phyloP scores from a whole-genome alignment of 2,113 vertebrate genomes.

The Oryzias javanicus region DNA sequence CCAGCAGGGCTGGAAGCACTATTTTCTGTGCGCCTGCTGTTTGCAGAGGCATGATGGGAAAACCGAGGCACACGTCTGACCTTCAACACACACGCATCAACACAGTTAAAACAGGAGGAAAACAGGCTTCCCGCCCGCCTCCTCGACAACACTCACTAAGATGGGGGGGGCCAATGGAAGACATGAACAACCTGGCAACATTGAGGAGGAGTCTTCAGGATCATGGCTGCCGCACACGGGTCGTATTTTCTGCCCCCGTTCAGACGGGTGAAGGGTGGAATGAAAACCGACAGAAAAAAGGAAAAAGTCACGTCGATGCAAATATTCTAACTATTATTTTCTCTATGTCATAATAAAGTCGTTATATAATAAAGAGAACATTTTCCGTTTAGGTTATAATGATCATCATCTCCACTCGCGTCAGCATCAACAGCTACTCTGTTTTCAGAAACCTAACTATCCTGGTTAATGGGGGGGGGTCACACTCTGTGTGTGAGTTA shows the following conservation, averaged over 20 bases:
- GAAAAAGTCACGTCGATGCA: constrained; percentile 63
- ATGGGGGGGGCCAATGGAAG: constrained; percentile 63
- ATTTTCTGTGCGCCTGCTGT: constrained; percentile 24
- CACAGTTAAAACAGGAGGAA: constrained; percentile 35
- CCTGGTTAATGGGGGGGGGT: constrained; percentile 51
- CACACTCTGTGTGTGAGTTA: constrained; percentile 50
- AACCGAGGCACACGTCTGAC: constrained; percentile 4
- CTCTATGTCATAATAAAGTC: constrained; percentile 58
- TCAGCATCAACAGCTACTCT: constrained; percentile 39
- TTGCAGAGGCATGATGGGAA: constrained; percentile 6
- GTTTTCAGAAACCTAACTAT: constrained; percentile 63
- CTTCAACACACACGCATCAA: constrained; percentile 5
- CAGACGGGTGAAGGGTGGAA: constrained; percentile 49
- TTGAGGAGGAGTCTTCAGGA: constrained; percentile 46
- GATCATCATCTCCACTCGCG: constrained; percentile 39
- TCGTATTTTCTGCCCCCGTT: constrained; percentile 27
- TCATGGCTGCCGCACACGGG: constrained; percentile 20
- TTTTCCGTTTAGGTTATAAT: constrained; percentile 11
- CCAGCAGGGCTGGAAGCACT: constrained; percentile 60
- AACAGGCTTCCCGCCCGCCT: constrained; percentile 15
- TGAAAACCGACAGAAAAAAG: constrained; percentile 58
- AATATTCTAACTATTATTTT: constrained; percentile 65
- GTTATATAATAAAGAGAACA: constrained; percentile 61
- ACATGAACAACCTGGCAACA: constrained; percentile 63
- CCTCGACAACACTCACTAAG: constrained; percentile 10